These are phyloP conservation scores for Drosophila neotestacea DNA, from an alignment of 2,888 invertebrate genomes.

Conservation along the genomic window DNA sequence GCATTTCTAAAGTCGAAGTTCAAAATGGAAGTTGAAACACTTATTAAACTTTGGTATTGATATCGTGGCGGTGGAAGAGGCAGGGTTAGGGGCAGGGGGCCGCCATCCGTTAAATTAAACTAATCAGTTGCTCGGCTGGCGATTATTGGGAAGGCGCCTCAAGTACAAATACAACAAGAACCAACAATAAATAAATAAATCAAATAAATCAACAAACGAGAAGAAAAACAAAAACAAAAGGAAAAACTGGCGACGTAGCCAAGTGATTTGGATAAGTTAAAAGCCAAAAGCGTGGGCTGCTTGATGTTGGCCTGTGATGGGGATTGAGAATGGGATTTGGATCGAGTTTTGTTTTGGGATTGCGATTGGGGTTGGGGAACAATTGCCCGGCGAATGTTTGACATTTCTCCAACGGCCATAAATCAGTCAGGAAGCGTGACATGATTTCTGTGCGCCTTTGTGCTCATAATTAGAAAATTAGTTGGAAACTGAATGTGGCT, in stretches of 20 bases:
- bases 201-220: slow-evolving; percentile 67
- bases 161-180: slow-evolving; percentile 36
- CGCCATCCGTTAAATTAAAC: slow-evolving; percentile 71
- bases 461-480: slow-evolving; percentile 85
- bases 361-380: not conserved
- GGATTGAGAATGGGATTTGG: not conserved
- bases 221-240: slow-evolving; percentile 14
- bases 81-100: not conserved
- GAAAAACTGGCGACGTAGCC: slow-evolving; percentile 45
- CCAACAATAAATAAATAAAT: slow-evolving; percentile 77
- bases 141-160: slow-evolving; percentile 58
- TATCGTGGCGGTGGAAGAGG: not conserved
- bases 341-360: slow-evolving; percentile 1
- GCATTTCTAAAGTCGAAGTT: not conserved
- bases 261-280: slow-evolving; percentile 71
- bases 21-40: slow-evolving; percentile 5
- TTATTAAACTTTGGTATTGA: slow-evolving; percentile 36
- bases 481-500: slow-evolving; percentile 49
- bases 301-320: slow-evolving; percentile 7
- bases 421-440: slow-evolving; percentile 85
- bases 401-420: slow-evolving; percentile 85
- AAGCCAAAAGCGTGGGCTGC: slow-evolving; percentile 58
- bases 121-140: slow-evolving; percentile 75
- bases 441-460: slow-evolving; percentile 81
- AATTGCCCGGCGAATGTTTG: slow-evolving; percentile 76